Conservation (phyloP, 2,113 vertebrate species). For the Aegithalos caudatus region DNA sequence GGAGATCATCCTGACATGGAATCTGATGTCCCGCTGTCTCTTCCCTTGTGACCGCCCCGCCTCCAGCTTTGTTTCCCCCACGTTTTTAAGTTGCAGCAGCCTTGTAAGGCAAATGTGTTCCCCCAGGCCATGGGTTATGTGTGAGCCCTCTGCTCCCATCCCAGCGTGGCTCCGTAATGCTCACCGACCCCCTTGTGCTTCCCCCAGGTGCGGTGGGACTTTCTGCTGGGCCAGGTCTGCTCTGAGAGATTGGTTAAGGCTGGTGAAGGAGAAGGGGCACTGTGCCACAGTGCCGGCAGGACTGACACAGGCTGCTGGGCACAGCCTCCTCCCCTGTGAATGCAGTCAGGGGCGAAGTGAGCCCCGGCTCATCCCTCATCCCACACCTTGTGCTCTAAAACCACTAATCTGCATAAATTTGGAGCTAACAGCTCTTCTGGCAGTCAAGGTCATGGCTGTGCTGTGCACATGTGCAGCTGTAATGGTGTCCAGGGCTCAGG, state of each 20-base stretch:
- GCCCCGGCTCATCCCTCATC: background rate
- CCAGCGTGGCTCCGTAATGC: background rate
- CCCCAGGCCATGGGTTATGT: accelerated
- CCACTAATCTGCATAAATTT: background rate
- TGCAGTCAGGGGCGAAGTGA: background rate
- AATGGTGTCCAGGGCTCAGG: background rate
- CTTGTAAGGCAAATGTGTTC: background rate
- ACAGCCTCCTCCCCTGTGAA: accelerated
- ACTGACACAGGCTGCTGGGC: background rate
- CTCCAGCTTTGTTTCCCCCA: background rate
- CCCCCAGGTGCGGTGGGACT: background rate
- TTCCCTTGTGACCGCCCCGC: background rate
- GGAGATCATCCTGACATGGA: background rate
- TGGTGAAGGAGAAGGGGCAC: background rate
- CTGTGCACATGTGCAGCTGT: accelerated
- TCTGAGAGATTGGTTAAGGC: background rate
- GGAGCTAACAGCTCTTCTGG: background rate
- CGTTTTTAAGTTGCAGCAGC: background rate
- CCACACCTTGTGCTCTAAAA: background rate
- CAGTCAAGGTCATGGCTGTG: too few relatives aligned
- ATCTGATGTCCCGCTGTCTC: accelerated
- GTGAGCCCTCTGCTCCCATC: background rate
- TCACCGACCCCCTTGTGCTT: background rate
- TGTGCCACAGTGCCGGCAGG: background rate
- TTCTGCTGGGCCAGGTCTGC: background rate